These are phyloP conservation scores for Aeoliscus strigatus DNA, from an alignment of 2,797 vertebrate species.

Conservation along the genomic window DNA sequence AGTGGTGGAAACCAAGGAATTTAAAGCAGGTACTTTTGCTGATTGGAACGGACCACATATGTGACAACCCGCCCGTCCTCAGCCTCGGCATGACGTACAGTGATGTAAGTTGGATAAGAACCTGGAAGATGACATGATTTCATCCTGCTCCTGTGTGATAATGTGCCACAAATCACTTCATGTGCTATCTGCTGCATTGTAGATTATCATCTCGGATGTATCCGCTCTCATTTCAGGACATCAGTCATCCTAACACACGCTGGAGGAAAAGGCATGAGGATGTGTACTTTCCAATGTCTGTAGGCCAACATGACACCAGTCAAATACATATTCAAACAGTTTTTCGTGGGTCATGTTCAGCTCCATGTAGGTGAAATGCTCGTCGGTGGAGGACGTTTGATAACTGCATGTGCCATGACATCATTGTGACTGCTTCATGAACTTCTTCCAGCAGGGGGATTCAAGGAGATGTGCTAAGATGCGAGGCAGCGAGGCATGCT, in stretches of 20 bases:
- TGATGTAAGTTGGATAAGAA: too few relatives aligned
- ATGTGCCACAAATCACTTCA: slow-evolving; percentile 50
- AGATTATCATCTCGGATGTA: slow-evolving; percentile 53
- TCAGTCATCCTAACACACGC: slow-evolving; percentile 38
- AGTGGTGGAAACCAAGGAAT: slow-evolving; percentile 75
- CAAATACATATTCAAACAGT: too few relatives aligned
- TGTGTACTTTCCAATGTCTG: too few relatives aligned
- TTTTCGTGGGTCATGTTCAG: too few relatives aligned
- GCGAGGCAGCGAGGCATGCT: slow-evolving; percentile 39
- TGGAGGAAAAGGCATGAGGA: too few relatives aligned
- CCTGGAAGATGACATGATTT: slow-evolving; percentile 51
- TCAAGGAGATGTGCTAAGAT: slow-evolving; percentile 59
- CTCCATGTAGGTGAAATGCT: slow-evolving; percentile 1
- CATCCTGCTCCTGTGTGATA: slow-evolving; percentile 50
- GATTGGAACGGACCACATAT: slow-evolving; percentile 56
- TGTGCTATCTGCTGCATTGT: slow-evolving; percentile 38
- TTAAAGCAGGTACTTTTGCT: slow-evolving; percentile 70
- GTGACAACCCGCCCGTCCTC: slow-evolving; percentile 49
- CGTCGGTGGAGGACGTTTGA: slow-evolving; percentile 17
- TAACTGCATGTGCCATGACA: slow-evolving; percentile 43
- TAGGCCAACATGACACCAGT: too few relatives aligned
- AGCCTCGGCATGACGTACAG: too few relatives aligned
- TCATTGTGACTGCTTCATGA: slow-evolving; percentile 33
- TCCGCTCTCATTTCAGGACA: slow-evolving; percentile 48
- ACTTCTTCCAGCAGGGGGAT: slow-evolving; percentile 27